phyloP scores from a whole-genome alignment of 92 coral and sea anemone genomes.

The Paramuricea clavata region DNA sequence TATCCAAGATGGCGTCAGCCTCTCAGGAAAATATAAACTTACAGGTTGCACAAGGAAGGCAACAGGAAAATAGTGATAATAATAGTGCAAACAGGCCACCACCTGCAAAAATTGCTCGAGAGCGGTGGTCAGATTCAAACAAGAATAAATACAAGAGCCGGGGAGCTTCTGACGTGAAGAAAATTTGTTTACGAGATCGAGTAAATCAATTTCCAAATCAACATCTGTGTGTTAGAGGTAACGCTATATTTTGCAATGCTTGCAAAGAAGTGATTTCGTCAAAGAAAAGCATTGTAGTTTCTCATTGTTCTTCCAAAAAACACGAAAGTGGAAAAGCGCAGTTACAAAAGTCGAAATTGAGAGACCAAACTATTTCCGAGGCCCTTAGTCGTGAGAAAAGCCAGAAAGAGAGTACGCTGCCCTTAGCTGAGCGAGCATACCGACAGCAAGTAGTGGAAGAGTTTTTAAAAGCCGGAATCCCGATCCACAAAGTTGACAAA shows the following conservation, averaged over 20 bases:
- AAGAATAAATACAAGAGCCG: background rate
- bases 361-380: slow-evolving; percentile 57
- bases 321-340: background rate
- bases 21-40: background rate
- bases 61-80: background rate
- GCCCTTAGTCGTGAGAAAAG: slow-evolving; percentile 62
- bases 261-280: slow-evolving; percentile 47
- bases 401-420: slow-evolving; percentile 60
- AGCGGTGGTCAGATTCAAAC: background rate
- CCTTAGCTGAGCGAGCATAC: slow-evolving; percentile 58
- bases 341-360: slow-evolving; percentile 48
- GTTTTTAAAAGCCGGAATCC: no score
- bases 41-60: background rate
- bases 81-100: background rate
- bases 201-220: background rate
- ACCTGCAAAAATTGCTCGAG: background rate
- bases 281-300: slow-evolving; percentile 59
- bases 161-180: background rate
- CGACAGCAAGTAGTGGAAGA: slow-evolving; percentile 63
- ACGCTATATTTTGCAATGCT: slow-evolving; percentile 46
- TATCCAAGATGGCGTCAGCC: background rate
- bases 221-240: slow-evolving; percentile 39
- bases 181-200: background rate
- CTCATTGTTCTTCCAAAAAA: background rate
- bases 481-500: no score